phyloP scores from a whole-genome alignment of 2,888 invertebrate genomes.

The Thumatha senex region DNA sequence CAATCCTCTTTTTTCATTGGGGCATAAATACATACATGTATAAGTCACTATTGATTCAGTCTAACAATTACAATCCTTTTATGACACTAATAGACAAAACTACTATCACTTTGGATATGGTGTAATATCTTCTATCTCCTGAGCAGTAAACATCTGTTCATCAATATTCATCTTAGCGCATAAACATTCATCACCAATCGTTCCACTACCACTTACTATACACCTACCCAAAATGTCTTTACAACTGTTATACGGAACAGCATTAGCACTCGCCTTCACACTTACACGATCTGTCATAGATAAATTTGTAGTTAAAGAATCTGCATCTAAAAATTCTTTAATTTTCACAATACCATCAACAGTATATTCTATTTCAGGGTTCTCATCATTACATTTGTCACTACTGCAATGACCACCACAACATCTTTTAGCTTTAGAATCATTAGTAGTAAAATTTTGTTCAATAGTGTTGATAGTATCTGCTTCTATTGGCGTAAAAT shows the following conservation, averaged over 20 bases:
- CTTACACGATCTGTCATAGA: slow-evolving; percentile 5
- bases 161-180: slow-evolving; percentile 71
- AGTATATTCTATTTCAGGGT: slow-evolving; percentile 54
- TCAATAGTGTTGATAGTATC: slow-evolving; percentile 15
- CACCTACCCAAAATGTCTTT: slow-evolving; percentile 71
- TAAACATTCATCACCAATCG: slow-evolving; percentile 65
- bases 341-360: slow-evolving; percentile 65
- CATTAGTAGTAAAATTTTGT: slow-evolving; percentile 11
- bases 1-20: too few relatives aligned
- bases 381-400: slow-evolving; percentile 11
- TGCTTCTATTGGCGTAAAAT: slow-evolving; percentile 31
- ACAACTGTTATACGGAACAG: slow-evolving; percentile 63
- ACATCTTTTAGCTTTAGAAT: slow-evolving; percentile 55
- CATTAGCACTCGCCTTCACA: slow-evolving; percentile 24
- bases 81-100: neutral
- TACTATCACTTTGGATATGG: slow-evolving; percentile 48
- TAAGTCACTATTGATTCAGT: neutral
- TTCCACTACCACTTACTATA: slow-evolving; percentile 67
- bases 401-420: slow-evolving; percentile 29
- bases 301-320: slow-evolving; percentile 31
- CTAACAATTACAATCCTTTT: neutral
- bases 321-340: slow-evolving; percentile 58
- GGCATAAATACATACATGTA: too few relatives aligned
- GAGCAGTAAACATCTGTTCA: slow-evolving; percentile 54
- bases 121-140: slow-evolving; percentile 74